A percentile compares a stretch with the other conserved stretches of the same genome.
These are phyloP conservation scores for Melanotaenia duboulayi DNA, from an alignment of 2,113 vertebrate species.

Conservation along the genomic window DNA sequence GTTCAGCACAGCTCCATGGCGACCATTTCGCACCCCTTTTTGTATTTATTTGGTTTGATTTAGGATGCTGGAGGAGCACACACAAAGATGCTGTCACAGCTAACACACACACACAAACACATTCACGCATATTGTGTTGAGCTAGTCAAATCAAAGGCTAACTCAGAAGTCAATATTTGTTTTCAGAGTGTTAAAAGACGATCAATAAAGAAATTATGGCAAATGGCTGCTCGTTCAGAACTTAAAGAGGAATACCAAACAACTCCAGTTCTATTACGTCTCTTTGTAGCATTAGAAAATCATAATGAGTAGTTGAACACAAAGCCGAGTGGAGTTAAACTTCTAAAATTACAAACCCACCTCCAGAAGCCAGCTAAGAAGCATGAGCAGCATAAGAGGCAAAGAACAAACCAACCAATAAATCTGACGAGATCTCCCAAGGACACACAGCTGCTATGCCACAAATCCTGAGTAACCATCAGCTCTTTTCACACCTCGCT, in stretches of 20 bases:
- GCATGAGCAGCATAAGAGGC: constrained; percentile 20
- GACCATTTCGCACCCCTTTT: constrained; percentile 18
- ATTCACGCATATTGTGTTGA: constrained; percentile 24
- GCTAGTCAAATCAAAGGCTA: constrained; percentile 49
- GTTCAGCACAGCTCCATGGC: background rate
- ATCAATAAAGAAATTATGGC: constrained; percentile 60
- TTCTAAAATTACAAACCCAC: constrained; percentile 1
- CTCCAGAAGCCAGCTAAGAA: background rate
- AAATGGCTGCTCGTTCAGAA: constrained; percentile 24
- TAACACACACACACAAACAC: constrained; percentile 5
- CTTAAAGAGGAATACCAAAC: constrained; percentile 17
- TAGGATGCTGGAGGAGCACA: constrained; percentile 13
- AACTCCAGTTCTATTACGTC: background rate
- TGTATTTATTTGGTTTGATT: constrained; percentile 22
- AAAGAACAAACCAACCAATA: background rate
- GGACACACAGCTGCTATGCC: too few species aligned
- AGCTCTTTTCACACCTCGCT: too few species aligned
- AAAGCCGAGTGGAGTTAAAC: background rate
- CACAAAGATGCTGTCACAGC: constrained; percentile 16
- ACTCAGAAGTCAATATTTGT: constrained; percentile 60
- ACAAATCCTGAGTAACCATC: too few species aligned
- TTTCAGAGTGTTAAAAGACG: constrained; percentile 39
- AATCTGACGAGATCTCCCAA: too few species aligned
- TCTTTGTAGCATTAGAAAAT: constrained; percentile 9
- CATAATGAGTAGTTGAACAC: constrained; percentile 15